These are phyloP conservation scores for Montifringilla adamsi DNA, from an alignment of 2,113 vertebrate species.

Conservation along the genomic window DNA sequence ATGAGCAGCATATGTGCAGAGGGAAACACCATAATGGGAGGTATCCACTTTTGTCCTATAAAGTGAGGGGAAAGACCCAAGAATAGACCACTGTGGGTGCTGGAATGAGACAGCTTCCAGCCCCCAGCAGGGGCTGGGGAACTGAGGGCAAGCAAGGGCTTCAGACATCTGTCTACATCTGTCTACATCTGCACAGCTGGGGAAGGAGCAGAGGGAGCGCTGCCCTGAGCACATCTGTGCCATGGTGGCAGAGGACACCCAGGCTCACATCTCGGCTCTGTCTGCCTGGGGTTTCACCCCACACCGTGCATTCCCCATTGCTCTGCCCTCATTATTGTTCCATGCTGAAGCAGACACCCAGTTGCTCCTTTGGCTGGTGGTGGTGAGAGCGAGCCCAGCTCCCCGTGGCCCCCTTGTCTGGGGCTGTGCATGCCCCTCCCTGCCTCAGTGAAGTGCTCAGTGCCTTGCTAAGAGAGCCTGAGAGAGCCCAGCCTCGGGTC, in stretches of 20 bases:
- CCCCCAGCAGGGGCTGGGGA: not conserved
- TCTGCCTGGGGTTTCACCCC: not conserved
- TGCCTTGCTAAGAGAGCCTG: not conserved
- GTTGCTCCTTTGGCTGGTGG: not conserved
- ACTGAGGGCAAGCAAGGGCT: not conserved
- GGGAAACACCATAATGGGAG: not conserved
- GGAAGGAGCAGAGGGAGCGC: not conserved
- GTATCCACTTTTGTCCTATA: not conserved
- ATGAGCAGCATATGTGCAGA: not conserved
- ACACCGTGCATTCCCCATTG: not conserved
- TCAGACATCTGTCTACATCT: not conserved
- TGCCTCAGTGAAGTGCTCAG: not conserved
- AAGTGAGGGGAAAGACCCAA: not conserved
- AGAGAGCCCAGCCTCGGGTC: not conserved
- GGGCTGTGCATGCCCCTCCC: not conserved
- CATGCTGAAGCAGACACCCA: not conserved
- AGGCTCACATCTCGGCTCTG: not conserved
- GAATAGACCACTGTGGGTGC: not conserved
- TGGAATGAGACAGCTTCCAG: not conserved
- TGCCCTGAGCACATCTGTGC: not conserved
- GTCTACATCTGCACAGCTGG: not conserved
- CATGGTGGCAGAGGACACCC: not conserved
- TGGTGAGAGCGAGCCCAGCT: not conserved
- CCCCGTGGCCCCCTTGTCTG: not conserved
- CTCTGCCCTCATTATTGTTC: not conserved